A percentile compares a stretch with the other conserved stretches of the same genome.
These are phyloP conservation scores for Episyrphus balteatus DNA, from an alignment of 1,140 invertebrate species.

Conservation along the genomic window DNA sequence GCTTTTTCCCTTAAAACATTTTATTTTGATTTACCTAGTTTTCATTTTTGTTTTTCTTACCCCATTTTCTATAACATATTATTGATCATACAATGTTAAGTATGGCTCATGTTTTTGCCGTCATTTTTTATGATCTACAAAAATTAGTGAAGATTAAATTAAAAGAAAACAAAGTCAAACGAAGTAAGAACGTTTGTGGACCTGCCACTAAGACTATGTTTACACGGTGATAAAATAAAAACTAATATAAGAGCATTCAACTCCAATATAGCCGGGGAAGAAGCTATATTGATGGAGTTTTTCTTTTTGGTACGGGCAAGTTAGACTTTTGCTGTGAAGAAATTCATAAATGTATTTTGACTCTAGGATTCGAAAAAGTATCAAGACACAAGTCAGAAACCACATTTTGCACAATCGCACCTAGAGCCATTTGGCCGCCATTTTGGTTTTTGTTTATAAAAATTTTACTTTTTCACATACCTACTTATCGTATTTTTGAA, in stretches of 20 bases:
- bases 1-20: conserved; percentile 18
- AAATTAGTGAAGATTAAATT: not conserved
- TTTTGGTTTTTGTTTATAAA: too few species aligned
- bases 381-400: too few species aligned
- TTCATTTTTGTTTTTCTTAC: conserved; percentile 2
- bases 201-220: not conserved
- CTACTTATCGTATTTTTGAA: not conserved
- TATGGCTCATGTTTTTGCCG: not conserved
- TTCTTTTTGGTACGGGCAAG: not conserved
- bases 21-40: conserved; percentile 5
- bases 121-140: conserved; percentile 8
- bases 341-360: too few species aligned
- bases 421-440: too few species aligned
- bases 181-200: conserved; percentile 2
- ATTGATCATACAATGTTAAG: conserved; percentile 3
- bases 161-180: conserved; percentile 14
- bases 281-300: conserved; percentile 34
- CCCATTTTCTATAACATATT: too few species aligned
- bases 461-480: too few species aligned
- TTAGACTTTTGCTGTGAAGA: not conserved
- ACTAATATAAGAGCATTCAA: conserved; percentile 23
- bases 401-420: too few species aligned
- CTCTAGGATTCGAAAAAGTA: too few species aligned
- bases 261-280: conserved; percentile 36
- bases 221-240: not conserved